Conservation (phyloP, 2,888 invertebrate species). For the Allolobophora icterica region DNA sequence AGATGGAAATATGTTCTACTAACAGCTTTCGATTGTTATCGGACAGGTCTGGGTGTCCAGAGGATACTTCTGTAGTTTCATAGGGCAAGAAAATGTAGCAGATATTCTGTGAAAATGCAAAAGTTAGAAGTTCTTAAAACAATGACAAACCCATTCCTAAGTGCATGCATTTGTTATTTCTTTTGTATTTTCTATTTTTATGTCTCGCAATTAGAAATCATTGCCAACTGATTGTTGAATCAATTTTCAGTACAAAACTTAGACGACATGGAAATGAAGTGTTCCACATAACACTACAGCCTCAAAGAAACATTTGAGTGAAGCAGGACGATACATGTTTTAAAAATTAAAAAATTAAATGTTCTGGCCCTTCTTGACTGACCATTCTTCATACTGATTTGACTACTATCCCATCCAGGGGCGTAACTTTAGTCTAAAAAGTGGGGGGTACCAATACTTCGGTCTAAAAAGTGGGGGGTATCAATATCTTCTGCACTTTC, state of each 20-base stretch:
- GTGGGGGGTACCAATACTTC: too few species aligned
- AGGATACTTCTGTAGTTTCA: slow-evolving; percentile 60
- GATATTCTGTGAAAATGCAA: slow-evolving; percentile 51
- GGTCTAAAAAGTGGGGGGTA: too few species aligned
- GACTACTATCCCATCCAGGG: too few species aligned
- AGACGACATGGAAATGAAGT: not conserved
- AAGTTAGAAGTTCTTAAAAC: not conserved
- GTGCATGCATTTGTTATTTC: not conserved
- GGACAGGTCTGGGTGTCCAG: slow-evolving; percentile 58
- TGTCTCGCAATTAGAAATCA: not conserved
- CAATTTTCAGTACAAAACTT: not conserved
- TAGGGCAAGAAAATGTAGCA: slow-evolving; percentile 56
- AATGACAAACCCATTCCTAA: not conserved
- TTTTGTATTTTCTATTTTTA: slow-evolving; percentile 10
- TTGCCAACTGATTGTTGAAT: not conserved
- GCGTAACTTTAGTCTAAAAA: too few species aligned
- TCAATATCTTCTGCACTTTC: too few species aligned
- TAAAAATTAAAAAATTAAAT: too few species aligned
- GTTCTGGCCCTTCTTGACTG: too few species aligned
- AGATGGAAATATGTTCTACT: not conserved
- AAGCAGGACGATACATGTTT: too few species aligned
- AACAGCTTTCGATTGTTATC: slow-evolving; percentile 58
- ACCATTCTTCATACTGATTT: too few species aligned
- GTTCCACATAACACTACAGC: too few species aligned
- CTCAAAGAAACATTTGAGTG: too few species aligned